phyloP scores from a whole-genome alignment of 2,797 vertebrate genomes.

The Myiotriccus ornatus region DNA sequence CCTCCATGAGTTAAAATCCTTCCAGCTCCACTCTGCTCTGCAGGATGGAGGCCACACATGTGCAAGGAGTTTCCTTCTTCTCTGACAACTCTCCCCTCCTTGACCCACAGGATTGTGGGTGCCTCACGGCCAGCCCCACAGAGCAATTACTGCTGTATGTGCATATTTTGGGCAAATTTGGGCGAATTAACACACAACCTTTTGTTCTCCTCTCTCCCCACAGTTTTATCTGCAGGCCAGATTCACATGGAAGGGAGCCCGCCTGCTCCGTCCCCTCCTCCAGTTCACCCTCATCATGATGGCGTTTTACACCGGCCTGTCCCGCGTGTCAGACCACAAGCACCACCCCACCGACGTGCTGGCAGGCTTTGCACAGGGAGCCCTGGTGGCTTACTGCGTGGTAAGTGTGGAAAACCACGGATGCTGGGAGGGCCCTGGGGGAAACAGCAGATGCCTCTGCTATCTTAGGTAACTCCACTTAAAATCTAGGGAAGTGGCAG shows the following conservation, averaged over 20 bases:
- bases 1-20: background rate
- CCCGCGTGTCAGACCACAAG: constrained; percentile 95
- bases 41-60: accelerated
- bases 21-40: background rate
- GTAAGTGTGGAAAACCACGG: constrained; percentile 76
- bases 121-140: background rate
- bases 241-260: constrained; percentile 97
- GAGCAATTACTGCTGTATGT: accelerated
- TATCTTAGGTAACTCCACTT: background rate
- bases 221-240: constrained; percentile 99
- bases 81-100: accelerated
- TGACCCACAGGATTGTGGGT: background rate
- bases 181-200: accelerated
- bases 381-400: constrained; percentile 97
- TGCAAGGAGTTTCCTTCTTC: background rate
- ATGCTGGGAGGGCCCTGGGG: background rate
- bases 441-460: accelerated
- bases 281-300: constrained; percentile 99
- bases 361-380: constrained; percentile 94
- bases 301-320: constrained; percentile 97
- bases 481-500: too few species aligned
- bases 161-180: accelerated
- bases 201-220: background rate
- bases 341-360: constrained; percentile 95
- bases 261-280: constrained; percentile 92